Percentiles rank a stretch among this genome's conserved stretches.
Conservation (phyloP, 1,140 invertebrate species). For the Pseudomyrmex pallidus region DNA sequence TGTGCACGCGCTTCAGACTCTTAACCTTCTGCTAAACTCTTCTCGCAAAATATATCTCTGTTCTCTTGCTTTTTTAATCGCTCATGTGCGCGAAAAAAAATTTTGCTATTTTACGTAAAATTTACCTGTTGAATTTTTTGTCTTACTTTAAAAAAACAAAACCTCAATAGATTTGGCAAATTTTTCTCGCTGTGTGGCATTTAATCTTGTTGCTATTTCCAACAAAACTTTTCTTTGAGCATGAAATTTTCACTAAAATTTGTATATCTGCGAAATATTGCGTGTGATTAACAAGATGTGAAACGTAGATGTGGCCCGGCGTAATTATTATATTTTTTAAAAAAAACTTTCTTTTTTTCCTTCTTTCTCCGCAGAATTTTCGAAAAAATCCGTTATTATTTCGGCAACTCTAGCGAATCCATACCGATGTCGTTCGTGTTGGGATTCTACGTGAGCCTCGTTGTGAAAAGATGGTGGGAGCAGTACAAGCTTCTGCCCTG, state of each 20-base stretch:
- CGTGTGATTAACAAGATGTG: background rate
- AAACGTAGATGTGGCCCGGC: background rate
- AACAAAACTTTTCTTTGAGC: too few species aligned
- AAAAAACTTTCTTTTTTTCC: background rate
- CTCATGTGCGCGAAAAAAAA: too few species aligned
- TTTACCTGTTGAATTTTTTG: too few species aligned
- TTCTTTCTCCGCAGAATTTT: constrained; percentile 89
- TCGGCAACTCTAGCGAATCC: constrained; percentile 92
- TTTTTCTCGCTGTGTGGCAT: too few species aligned
- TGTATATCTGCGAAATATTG: too few species aligned
- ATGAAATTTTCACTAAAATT: too few species aligned
- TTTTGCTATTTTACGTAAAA: too few species aligned
- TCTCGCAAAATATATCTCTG: background rate
- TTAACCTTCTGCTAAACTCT: background rate
- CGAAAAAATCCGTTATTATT: constrained; percentile 92
- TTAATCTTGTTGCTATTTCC: too few species aligned
- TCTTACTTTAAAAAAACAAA: too few species aligned
- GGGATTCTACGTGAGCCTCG: constrained; percentile 96
- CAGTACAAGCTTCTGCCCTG: constrained; percentile 95
- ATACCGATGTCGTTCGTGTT: constrained; percentile 97
- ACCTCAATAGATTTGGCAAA: too few species aligned
- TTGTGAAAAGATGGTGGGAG: constrained; percentile 97
- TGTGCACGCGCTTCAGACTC: background rate
- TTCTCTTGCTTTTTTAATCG: constrained; percentile 3
- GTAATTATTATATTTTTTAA: background rate